Evolutionary conservation across 2,888 invertebrate species (phyloP).

Genomic region (Allolobophora icterica): DNA sequence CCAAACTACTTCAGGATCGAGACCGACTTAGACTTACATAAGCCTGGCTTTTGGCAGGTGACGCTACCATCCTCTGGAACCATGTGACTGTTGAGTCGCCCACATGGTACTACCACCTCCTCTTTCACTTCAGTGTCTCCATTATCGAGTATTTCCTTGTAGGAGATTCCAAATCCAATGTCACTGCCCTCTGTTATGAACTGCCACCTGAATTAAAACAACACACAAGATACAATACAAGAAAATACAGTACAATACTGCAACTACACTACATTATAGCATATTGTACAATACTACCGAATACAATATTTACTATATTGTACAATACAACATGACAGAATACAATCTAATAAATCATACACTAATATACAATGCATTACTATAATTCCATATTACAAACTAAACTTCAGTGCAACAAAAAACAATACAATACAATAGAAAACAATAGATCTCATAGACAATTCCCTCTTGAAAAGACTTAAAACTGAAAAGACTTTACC

Average conservation of each 20-base stretch:
- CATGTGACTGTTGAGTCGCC: conserved; percentile 78
- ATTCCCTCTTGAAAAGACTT: no score
- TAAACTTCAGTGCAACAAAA: neutral
- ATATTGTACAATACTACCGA: neutral
- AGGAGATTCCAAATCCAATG: conserved; percentile 79
- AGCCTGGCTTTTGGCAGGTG: conserved; percentile 41
- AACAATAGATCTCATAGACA: no score
- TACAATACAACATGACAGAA: neutral
- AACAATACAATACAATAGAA: no score
- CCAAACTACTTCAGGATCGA: neutral
- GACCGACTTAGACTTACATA: conserved; percentile 42
- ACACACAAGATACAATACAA: neutral
- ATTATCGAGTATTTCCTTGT: conserved; percentile 29
- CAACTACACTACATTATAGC: neutral
- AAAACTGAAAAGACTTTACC: no score
- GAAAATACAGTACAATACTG: neutral
- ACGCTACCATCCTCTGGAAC: conserved; percentile 77
- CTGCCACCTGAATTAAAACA: conserved; percentile 76
- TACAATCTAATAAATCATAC: neutral
- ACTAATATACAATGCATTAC: neutral
- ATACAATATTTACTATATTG: neutral
- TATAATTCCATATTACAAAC: neutral
- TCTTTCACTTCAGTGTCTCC: conserved; percentile 38
- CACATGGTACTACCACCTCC: conserved; percentile 71
- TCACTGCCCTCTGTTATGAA: conserved; percentile 85